Evolutionary conservation across 2,888 invertebrate genomes (phyloP).

Genomic region (Melanargia galathea): DNA sequence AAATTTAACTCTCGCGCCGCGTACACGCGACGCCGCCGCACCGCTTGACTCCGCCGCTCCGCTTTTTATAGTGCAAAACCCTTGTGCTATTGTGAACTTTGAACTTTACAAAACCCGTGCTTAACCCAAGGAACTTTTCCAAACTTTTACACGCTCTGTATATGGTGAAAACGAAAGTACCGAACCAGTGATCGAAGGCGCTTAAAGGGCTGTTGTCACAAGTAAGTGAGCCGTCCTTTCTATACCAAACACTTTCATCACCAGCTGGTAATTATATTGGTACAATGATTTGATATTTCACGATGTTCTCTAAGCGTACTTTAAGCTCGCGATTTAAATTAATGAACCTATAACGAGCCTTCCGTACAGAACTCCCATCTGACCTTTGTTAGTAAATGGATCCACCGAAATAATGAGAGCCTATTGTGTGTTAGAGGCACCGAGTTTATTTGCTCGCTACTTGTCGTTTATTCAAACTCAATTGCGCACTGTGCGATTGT

Average conservation of each 20-base stretch:
- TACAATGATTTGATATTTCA: neutral
- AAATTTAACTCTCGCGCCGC: too few species aligned
- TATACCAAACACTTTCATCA: neutral
- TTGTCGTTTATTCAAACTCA: slow-evolving; percentile 15
- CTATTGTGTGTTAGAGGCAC: slow-evolving; percentile 15
- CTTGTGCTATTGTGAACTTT: too few species aligned
- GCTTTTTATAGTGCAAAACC: too few species aligned
- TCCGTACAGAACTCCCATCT: neutral
- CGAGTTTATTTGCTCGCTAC: slow-evolving; percentile 13
- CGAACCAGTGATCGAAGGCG: too few species aligned
- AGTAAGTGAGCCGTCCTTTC: too few species aligned
- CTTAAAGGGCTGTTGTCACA: too few species aligned
- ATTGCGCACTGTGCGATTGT: neutral
- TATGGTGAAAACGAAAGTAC: too few species aligned
- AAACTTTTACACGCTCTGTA: too few species aligned
- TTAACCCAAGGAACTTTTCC: too few species aligned
- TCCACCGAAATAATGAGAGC: slow-evolving; percentile 22
- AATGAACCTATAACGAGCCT: slow-evolving; percentile 17
- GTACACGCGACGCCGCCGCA: too few species aligned
- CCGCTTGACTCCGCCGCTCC: too few species aligned
- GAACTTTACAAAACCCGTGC: too few species aligned
- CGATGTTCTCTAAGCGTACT: slow-evolving; percentile 1
- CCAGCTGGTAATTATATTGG: neutral
- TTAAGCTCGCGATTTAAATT: slow-evolving; percentile 20
- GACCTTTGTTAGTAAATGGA: slow-evolving; percentile 20